Base-by-base conservation (phyloP, 2,888 invertebrate genomes). In the Chloroclystis v-ata region DNA sequence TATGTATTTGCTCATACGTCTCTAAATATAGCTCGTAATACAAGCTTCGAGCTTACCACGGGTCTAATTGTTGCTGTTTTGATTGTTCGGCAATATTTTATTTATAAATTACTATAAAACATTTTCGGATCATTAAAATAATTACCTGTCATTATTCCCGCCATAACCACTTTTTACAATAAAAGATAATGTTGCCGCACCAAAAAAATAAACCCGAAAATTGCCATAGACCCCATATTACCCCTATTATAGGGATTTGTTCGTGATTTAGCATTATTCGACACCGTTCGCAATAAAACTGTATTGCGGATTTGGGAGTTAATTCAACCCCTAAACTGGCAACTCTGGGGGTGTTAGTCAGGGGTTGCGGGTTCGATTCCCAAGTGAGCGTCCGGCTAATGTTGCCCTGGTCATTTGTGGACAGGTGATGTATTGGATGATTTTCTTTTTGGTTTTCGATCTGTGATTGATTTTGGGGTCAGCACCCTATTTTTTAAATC, bases 271-370 rank as follows among this genome's bases (percentile, higher is more conserved):
- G 69, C 76, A 78, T 80, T 82, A 81, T 76, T 71, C 65, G 67
- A 57, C 50, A 65, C 76, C 73, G 71, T 80, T 78, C 72, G 81
- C 82, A 80, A 82, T 82, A 82, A 82, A 79, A 80, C 69, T 69
- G 74, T 74, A 77, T 72, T 72, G 77, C 67, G 80, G 78, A 76
- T 78, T 68, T 72, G 63, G 56, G 57, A 54, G 78, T 75, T 82
- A 78, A 82, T 83, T 79, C 75, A 20, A 20, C 20, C 20, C 20
- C 20, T 4, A 5, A 4, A 68, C 57, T 69, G 67, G 74, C 63
- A 65, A 61, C 62, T 61, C 60, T 47, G 62, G 61, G 70, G 61
- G 57, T 49, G 37, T 39, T 44, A 55, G 42, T 13, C 39, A 13
- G 24, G 41, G 44, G 50, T 48, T 47, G 55, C 54, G 33, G 56